Base-by-base conservation (phyloP, 2,113 vertebrate species). In the Apistogramma diplotaenia region DNA sequence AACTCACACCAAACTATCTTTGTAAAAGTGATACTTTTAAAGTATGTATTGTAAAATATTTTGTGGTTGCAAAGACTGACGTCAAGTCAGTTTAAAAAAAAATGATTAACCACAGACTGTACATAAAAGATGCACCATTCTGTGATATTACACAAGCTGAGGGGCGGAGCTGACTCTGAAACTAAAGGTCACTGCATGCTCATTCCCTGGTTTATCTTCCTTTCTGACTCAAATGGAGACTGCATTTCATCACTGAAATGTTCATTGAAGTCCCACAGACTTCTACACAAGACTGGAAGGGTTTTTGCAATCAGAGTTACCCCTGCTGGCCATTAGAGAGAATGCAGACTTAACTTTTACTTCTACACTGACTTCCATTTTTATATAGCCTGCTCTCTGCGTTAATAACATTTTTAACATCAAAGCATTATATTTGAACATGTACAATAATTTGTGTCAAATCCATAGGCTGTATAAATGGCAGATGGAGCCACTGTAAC, bases 1-100 rank as follows among this genome's bases (percentile, higher is more conserved):
- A 70, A 83, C 33, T 58, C 54, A 18, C 19, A 37, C 35, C 74
- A 78, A 60, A 89, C 81, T 81, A 65, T 83, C 72, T 73, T 4
- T 21, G 4, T 85, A 60, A 82, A 90, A 83, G 60, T 19, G 78
- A 89, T 79, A 84, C 55, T 27, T 57, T 61, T 31, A 70, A 67
- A 87, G 74, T 49, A 35, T 73, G 72, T 15, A 53, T 8, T 73
- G 78, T 40, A 18, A 21, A 62, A 65, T 74, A 31, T 40, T 49
- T 51, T 65, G 10, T 51, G 55, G 16, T 54, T 27, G 6, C 65
- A 31, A 70, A 70, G 40, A 70, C 40, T 46, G 9, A 70, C 62
- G 49, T 49, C 16, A 67, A 46, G 40, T 67, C 11, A 67, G 46
- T 49, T 35, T 9, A 40, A 9, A 40, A 10, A 33, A 37, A 37